Base-by-base conservation (phyloP, 2,113 vertebrate genomes). In the Pterocles burchelli region DNA sequence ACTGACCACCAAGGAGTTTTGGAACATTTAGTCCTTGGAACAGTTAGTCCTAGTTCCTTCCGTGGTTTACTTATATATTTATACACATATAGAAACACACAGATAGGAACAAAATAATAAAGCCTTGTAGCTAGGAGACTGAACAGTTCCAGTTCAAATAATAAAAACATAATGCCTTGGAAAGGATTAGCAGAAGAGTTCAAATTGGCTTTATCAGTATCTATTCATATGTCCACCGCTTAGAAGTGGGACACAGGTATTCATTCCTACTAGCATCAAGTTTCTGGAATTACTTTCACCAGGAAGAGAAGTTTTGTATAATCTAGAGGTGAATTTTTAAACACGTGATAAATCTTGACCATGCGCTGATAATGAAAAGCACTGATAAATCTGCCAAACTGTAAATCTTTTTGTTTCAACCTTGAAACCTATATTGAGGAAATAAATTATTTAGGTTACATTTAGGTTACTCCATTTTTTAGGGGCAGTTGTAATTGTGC, bases 151-250 rank as follows among this genome's bases (percentile, higher is more conserved):
- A 70, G 49, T 76, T 55, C 55, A 51, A 91, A 62, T 83, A 87
- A 52, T 61, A 86, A 77, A 79, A 76, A 24, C 18, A 52, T 26
- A 73, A 89, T 74, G 41, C 31, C 34, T 85, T 7, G 38, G 73
- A 68, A 78, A 73, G 38, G 55, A 79, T 82, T 93, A 93, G 41
- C 36, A 92, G 54, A 77, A 88, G 38, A 78, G n/a, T 71, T 95
- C 45, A 66, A 19, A 38, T 8, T 78, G 34, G 26, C 13, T 89
- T 93, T 87, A 41, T 95, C n/a, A 29, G 11, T 43, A 41, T 59
- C 51, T 49, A 16, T 81, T 85, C 46, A 13, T 15, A 49, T 11
- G 28, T 46, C 34, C 34, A 46, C 34, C 12, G 6, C 57, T 8
- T 33, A 85, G 31, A 75, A 91, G 18, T 34, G n/a, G 41, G 14